Conservation (phyloP, 2,113 vertebrate genomes). For the Peromyscus californicus region DNA sequence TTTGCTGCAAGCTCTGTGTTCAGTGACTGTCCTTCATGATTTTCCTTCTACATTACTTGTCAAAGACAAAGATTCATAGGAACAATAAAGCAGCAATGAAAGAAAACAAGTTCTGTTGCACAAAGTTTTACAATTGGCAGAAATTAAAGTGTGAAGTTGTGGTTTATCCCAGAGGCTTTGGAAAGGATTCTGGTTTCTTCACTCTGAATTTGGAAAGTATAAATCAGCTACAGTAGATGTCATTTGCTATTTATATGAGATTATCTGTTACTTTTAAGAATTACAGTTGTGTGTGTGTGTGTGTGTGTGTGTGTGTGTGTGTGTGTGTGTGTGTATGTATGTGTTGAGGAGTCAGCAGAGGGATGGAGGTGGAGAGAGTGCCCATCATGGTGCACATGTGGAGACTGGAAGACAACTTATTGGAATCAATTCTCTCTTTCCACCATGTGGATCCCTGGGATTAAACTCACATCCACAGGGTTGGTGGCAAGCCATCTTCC, state of each 20-base stretch:
- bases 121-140: neutral
- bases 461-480: neutral
- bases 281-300: neutral
- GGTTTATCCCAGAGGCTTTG: neutral
- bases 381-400: neutral
- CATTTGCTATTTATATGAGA: conserved; percentile 38
- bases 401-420: neutral
- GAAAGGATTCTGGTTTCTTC: neutral
- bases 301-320: neutral
- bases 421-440: neutral
- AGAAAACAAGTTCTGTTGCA: neutral
- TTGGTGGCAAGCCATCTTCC: neutral
- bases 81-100: conserved; percentile 26
- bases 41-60: conserved; percentile 11
- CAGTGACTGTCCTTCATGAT: neutral
- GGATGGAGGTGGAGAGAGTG: rapidly evolving
- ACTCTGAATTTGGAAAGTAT: neutral
- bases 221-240: neutral
- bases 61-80: conserved; percentile 56
- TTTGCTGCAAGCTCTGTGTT: conserved; percentile 1
- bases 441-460: neutral
- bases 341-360: neutral
- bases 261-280: neutral
- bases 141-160: neutral
- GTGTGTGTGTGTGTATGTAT: neutral